phyloP scores from a whole-genome alignment of 35 echinoderm and acorn worm species.

The Patiria miniata region DNA sequence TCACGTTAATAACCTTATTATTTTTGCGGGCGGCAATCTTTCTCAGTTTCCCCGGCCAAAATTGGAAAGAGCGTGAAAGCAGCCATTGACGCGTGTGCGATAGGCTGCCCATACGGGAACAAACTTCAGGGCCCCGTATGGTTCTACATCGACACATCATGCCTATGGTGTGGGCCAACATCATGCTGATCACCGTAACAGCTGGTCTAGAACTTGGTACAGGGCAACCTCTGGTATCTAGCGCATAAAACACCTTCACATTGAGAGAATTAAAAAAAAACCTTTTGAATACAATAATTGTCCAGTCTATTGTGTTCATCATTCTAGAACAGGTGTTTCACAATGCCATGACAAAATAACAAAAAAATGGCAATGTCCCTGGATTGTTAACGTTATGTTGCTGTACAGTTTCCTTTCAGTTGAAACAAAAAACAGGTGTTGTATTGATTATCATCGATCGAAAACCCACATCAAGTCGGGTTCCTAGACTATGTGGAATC shows the following conservation, averaged over 20 bases:
- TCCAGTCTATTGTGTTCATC: neutral
- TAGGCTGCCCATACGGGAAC: neutral
- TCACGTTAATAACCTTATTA: slow-evolving; percentile 32
- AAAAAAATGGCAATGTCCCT: neutral
- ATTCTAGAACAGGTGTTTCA: neutral
- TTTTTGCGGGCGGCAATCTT: slow-evolving; percentile 14
- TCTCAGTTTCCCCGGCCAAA: too few relatives aligned
- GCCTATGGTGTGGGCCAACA: neutral
- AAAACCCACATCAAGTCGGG: neutral
- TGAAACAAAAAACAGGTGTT: slow-evolving; percentile 1
- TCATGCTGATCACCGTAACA: neutral
- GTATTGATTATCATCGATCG: slow-evolving; percentile 23
- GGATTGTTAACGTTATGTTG: neutral
- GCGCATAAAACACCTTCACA: neutral
- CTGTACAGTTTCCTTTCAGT: neutral
- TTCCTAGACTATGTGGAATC: neutral
- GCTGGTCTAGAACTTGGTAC: neutral
- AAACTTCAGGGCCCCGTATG: too few relatives aligned
- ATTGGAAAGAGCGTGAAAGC: too few relatives aligned
- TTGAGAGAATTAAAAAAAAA: neutral
- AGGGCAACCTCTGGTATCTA: neutral
- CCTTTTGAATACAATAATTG: neutral
- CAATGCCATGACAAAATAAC: neutral
- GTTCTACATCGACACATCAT: too few relatives aligned
- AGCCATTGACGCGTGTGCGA: slow-evolving; percentile 14